Evolutionary conservation across 92 coral and sea anemone genomes (phyloP).

Genomic region (Phenganax stokvisi): DNA sequence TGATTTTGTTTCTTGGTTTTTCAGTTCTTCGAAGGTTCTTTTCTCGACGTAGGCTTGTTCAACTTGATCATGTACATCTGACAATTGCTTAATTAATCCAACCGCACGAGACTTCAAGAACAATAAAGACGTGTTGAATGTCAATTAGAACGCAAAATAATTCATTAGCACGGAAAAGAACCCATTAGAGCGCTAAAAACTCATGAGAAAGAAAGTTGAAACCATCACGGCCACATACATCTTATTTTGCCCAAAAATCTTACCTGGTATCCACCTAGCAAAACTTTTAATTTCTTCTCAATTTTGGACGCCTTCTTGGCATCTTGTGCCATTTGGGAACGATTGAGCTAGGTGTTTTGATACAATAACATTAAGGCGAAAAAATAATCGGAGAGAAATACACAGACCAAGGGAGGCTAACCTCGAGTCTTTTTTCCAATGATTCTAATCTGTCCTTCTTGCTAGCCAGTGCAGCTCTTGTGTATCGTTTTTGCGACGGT

Average conservation of each 20-base stretch:
- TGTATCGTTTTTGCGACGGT: constrained; percentile 91
- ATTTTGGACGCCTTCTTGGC: constrained; percentile 93
- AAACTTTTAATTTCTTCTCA: constrained; percentile 89
- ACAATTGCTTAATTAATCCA: constrained; percentile 84
- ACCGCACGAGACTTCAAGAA: constrained; percentile 78
- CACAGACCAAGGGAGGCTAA: not conserved
- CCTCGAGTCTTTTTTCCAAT: constrained; percentile 87
- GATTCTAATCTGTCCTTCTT: constrained; percentile 96
- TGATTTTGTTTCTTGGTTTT: constrained; percentile 71
- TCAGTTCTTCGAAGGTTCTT: constrained; percentile 77
- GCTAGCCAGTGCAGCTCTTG: constrained; percentile 96
- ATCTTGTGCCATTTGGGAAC: constrained; percentile 95
- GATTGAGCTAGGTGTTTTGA: constrained; percentile 63
- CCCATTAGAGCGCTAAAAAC: too few relatives aligned
- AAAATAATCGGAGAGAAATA: not conserved
- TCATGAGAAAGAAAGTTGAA: too few relatives aligned
- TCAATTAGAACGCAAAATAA: not conserved
- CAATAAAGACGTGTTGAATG: not conserved
- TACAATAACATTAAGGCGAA: not conserved
- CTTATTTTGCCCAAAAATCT: not conserved
- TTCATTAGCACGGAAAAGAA: too few relatives aligned
- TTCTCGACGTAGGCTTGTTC: constrained; percentile 88
- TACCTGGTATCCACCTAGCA: constrained; percentile 99
- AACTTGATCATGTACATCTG: constrained; percentile 82
- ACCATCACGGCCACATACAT: too few relatives aligned